Percentiles rank a stretch among this genome's conserved stretches.
Evolutionary conservation across 2,888 invertebrate species (phyloP).

Genomic region (Polyploca ridens): DNA sequence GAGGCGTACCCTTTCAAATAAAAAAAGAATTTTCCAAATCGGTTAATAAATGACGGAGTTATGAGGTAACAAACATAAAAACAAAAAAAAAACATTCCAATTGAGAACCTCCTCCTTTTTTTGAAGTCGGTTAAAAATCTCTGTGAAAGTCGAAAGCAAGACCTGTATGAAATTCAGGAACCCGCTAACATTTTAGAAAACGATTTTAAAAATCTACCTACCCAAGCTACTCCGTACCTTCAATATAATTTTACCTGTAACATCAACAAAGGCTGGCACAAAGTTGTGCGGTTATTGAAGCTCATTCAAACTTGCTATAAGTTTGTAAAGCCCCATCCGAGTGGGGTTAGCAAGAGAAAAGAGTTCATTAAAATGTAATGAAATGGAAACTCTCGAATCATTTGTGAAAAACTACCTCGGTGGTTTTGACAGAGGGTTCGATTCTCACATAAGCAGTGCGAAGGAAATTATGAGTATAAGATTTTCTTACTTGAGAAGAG

Average conservation of each 20-base stretch:
- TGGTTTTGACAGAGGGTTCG: neutral
- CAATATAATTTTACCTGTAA: neutral
- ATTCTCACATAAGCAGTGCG: neutral
- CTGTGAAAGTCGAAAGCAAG: too few species aligned
- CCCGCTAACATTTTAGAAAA: too few species aligned
- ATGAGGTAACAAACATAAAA: too few species aligned
- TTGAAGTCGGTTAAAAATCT: too few species aligned
- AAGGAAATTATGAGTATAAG: neutral
- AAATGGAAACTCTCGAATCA: neutral
- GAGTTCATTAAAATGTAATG: slow-evolving; percentile 5
- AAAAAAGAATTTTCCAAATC: too few species aligned
- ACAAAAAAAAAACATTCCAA: too few species aligned
- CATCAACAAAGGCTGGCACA: neutral
- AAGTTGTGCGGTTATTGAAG: neutral
- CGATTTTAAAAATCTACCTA: neutral
- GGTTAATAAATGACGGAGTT: too few species aligned
- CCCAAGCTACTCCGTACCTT: neutral
- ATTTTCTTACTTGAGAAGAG: too few species aligned
- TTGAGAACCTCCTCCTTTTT: too few species aligned
- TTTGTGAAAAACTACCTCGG: too few species aligned
- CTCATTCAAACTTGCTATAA: slow-evolving; percentile 2
- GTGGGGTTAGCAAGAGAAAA: neutral
- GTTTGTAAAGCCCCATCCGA: neutral
- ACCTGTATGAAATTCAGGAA: too few species aligned
- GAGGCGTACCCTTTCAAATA: too few species aligned